Percentiles rank a stretch among this genome's conserved stretches.
These are phyloP conservation scores for Xiphorhynchus elegans DNA, from an alignment of 2,113 vertebrate genomes.

Conservation along the genomic window DNA sequence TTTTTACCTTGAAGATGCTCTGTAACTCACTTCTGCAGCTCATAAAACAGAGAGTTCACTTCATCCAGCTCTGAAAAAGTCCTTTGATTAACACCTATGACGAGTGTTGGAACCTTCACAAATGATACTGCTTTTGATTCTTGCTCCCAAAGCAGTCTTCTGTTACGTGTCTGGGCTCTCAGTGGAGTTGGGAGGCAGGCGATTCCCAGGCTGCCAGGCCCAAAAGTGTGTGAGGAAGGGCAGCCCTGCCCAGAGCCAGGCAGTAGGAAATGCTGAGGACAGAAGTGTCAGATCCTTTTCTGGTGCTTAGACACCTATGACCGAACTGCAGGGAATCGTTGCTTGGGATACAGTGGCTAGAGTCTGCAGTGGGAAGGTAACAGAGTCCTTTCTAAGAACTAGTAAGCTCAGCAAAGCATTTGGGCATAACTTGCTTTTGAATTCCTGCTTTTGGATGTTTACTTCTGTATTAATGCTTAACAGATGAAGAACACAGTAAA, in stretches of 20 bases:
- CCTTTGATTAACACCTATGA: not conserved
- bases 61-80: not conserved
- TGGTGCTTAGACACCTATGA: not conserved
- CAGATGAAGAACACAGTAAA: not conserved
- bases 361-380: not conserved
- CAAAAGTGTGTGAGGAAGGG: not conserved
- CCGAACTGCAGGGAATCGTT: not conserved
- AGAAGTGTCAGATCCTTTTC: not conserved
- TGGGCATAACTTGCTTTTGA: not conserved
- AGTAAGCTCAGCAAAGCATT: not conserved
- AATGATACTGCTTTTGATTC: not conserved
- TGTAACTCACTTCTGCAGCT: not conserved
- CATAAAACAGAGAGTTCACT: not conserved
- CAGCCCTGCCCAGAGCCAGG: not conserved
- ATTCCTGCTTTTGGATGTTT: not conserved
- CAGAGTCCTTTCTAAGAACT: not conserved
- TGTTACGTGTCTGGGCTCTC: not conserved
- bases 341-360: not conserved
- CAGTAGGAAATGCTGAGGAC: not conserved
- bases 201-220: not conserved
- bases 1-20: slow-evolving; percentile 17
- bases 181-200: not conserved
- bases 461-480: not conserved
- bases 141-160: not conserved
- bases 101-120: not conserved